phyloP scores from a whole-genome alignment of 1,140 invertebrate genomes.

The Trachymyrmex cornetzi region DNA sequence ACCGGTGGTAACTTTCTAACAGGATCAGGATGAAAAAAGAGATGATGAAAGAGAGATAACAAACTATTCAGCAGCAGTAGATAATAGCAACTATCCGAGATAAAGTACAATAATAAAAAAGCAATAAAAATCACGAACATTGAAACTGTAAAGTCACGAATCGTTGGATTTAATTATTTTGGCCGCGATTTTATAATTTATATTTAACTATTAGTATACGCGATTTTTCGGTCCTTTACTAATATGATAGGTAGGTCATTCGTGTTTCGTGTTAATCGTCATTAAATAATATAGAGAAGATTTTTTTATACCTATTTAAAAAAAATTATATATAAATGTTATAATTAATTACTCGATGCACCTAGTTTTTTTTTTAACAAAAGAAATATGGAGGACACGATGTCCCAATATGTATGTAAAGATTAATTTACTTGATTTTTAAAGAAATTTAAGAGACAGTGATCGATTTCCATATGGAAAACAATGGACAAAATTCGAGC shows the following conservation, averaged over 20 bases:
- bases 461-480: constrained; percentile 7
- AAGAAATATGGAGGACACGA: too few relatives aligned
- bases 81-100: not conserved
- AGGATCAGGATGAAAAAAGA: not conserved
- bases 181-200: not conserved
- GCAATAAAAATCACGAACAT: not conserved
- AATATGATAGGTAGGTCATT: too few relatives aligned
- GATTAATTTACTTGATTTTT: not conserved
- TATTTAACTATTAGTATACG: too few relatives aligned
- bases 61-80: not conserved
- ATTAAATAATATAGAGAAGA: too few relatives aligned
- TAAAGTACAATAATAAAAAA: constrained; percentile 19
- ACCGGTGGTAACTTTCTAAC: constrained; percentile 19
- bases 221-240: too few relatives aligned
- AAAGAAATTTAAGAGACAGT: not conserved
- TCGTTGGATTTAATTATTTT: not conserved
- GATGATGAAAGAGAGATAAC: not conserved
- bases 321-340: too few relatives aligned
- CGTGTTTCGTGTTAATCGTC: too few relatives aligned
- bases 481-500: constrained; percentile 16
- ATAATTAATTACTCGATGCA: too few relatives aligned
- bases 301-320: too few relatives aligned
- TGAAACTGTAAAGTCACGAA: not conserved
- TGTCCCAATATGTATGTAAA: not conserved
- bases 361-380: too few relatives aligned